These are phyloP conservation scores for Lordiphosa mommai DNA, from an alignment of 1,140 invertebrate species.

Conservation along the genomic window DNA sequence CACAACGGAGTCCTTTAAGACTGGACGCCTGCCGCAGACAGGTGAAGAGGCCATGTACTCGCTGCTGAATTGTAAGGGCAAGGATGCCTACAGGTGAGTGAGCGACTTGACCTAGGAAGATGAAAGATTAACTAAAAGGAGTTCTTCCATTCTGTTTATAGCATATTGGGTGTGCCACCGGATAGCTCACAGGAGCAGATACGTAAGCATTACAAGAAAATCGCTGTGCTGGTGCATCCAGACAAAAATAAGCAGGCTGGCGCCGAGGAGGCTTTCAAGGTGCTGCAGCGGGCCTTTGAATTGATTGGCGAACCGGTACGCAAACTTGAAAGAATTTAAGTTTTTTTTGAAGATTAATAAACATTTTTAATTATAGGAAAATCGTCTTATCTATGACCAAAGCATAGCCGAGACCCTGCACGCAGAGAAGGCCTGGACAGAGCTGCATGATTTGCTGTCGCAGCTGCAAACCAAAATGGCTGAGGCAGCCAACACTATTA, in stretches of 20 bases:
- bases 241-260: slow-evolving; percentile 97
- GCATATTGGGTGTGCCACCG: slow-evolving; percentile 92
- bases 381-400: slow-evolving; percentile 87
- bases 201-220: slow-evolving; percentile 94
- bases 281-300: slow-evolving; percentile 95
- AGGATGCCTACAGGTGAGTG: slow-evolving; percentile 92
- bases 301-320: slow-evolving; percentile 93
- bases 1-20: slow-evolving; percentile 56
- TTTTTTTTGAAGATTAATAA: slow-evolving; percentile 8
- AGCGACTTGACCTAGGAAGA: too few relatives aligned
- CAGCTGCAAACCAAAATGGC: slow-evolving; percentile 96
- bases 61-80: slow-evolving; percentile 94
- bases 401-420: slow-evolving; percentile 87
- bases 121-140: neutral
- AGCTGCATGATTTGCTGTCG: slow-evolving; percentile 89
- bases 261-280: slow-evolving; percentile 97
- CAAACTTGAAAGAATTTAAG: slow-evolving; percentile 25
- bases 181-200: slow-evolving; percentile 95
- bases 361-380: slow-evolving; percentile 82
- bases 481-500: slow-evolving; percentile 93
- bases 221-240: slow-evolving; percentile 96
- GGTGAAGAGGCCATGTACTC: slow-evolving; percentile 97
- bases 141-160: slow-evolving; percentile 72
- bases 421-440: slow-evolving; percentile 91
- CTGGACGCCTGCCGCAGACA: slow-evolving; percentile 87